Evolutionary conservation across 2,888 invertebrate species (phyloP).

Genomic region (Protonemura montana): DNA sequence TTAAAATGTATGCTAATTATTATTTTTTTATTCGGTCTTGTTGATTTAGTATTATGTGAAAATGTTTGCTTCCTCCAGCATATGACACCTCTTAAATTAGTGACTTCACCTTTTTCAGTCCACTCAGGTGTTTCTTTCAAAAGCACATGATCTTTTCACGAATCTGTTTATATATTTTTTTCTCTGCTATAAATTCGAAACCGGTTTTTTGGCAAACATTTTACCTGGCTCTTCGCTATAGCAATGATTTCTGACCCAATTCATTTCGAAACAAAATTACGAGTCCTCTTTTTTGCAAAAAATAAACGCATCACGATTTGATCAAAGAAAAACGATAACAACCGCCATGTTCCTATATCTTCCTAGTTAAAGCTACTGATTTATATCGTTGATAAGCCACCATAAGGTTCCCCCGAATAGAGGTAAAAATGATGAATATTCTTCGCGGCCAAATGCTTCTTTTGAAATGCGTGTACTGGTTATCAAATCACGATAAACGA

Average conservation of each 20-base stretch:
- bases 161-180: not conserved
- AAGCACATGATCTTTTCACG: not conserved
- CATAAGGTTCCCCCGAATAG: not conserved
- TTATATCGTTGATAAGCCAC: not conserved
- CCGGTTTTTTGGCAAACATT: not conserved
- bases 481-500: not conserved
- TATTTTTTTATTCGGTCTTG: not conserved
- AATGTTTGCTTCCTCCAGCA: not conserved
- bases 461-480: not conserved
- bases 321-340: not conserved
- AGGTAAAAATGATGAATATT: not conserved
- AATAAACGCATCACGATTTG: conserved; percentile 12
- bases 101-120: not conserved
- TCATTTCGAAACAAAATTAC: not conserved
- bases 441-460: not conserved
- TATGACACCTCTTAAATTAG: conserved; percentile 3
- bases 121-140: not conserved
- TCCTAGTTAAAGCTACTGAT: not conserved
- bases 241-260: not conserved
- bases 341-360: not conserved
- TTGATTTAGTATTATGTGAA: conserved; percentile 7
- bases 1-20: not conserved
- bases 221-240: too few species aligned
- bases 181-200: not conserved
- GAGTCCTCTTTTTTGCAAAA: too few species aligned